Evolutionary conservation across 1,140 invertebrate genomes (phyloP).

Genomic region (Probaryconus sp.): DNA sequence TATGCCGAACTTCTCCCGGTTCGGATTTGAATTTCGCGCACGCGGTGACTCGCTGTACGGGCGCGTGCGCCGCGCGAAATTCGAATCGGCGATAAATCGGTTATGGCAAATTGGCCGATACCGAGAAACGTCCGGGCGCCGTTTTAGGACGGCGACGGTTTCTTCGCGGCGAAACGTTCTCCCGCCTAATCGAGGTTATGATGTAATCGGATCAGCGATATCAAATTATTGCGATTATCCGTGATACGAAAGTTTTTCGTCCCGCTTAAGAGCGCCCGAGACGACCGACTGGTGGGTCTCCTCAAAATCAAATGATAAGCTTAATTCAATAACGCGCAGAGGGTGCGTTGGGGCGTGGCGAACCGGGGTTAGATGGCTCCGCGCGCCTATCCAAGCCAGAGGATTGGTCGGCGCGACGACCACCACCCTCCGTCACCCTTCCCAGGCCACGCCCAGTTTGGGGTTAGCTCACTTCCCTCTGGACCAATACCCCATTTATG

Average conservation of each 20-base stretch:
- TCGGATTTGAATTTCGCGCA: no score
- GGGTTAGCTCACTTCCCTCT: constrained; percentile 35
- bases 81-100: constrained; percentile 38
- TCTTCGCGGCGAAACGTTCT: constrained; percentile 28
- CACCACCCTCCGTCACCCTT: constrained; percentile 30
- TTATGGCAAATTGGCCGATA: not conserved
- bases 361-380: constrained; percentile 41
- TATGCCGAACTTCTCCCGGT: no score
- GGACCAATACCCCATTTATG: constrained; percentile 53
- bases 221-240: constrained; percentile 80
- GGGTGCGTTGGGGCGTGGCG: constrained; percentile 65
- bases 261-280: constrained; percentile 75
- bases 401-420: constrained; percentile 30
- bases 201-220: constrained; percentile 80
- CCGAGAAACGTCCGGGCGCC: constrained; percentile 8
- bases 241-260: constrained; percentile 77
- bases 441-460: constrained; percentile 28
- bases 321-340: constrained; percentile 83
- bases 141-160: constrained; percentile 14
- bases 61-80: constrained; percentile 39
- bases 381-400: constrained; percentile 20
- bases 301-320: constrained; percentile 86
- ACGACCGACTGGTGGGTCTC: constrained; percentile 80
- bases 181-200: constrained; percentile 63
- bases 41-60: no score